Evolutionary conservation across 2,797 vertebrate species (phyloP).

Genomic region (Enteromius anoplus): DNA sequence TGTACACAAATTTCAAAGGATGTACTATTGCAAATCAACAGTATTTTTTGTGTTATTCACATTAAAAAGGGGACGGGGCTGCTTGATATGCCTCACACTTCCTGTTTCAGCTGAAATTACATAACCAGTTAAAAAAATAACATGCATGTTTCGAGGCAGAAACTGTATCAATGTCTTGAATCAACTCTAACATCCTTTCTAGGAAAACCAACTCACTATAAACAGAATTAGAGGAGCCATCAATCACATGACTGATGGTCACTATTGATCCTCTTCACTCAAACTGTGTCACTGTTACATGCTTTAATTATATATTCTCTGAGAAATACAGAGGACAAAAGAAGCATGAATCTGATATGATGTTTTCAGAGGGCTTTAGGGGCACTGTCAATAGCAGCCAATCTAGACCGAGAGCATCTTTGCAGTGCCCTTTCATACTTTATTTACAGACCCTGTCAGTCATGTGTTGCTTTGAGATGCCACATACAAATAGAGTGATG

Average conservation of each 20-base stretch:
- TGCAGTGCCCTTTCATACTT: slow-evolving; percentile 25
- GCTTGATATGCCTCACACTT: too few relatives aligned
- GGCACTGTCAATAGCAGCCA: not conserved
- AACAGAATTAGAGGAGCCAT: not conserved
- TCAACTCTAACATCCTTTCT: not conserved
- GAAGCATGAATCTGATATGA: not conserved
- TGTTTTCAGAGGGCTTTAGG: not conserved
- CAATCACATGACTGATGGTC: not conserved
- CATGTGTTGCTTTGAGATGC: slow-evolving; percentile 42
- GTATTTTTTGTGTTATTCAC: too few relatives aligned
- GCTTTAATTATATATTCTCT: not conserved
- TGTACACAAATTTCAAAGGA: too few relatives aligned
- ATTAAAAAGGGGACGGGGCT: too few relatives aligned
- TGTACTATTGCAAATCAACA: too few relatives aligned
- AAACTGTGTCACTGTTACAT: not conserved
- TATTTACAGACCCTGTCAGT: slow-evolving; percentile 43
- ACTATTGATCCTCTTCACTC: not conserved
- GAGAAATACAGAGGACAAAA: not conserved
- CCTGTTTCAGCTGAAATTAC: too few relatives aligned
- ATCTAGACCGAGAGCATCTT: not conserved
- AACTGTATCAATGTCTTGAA: not conserved
- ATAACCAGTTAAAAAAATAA: too few relatives aligned
- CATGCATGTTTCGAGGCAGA: too few relatives aligned
- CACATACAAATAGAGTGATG: slow-evolving; percentile 3
- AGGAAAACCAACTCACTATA: not conserved